Conservation (phyloP, 1,140 invertebrate genomes). For the Anoplophora glabripennis region DNA sequence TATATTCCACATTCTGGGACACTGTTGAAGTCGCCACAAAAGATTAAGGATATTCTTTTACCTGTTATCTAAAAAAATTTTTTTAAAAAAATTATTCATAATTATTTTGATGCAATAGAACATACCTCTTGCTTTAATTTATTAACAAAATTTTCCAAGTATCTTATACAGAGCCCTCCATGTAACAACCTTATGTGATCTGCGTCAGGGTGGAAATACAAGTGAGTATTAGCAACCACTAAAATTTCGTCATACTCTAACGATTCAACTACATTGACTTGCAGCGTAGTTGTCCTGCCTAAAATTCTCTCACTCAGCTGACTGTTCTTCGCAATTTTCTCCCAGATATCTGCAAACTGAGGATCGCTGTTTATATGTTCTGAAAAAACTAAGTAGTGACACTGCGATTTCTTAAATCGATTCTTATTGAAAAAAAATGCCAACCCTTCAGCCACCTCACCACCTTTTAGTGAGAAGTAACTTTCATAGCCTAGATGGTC, state of each 20-base stretch:
- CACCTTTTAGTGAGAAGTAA: conserved; percentile 68
- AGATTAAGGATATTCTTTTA: conserved; percentile 61
- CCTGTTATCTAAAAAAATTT: conserved; percentile 52
- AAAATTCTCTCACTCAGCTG: conserved; percentile 61
- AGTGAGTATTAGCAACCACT: conserved; percentile 84
- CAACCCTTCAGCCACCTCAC: conserved; percentile 73
- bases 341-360: conserved; percentile 61
- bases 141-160: conserved; percentile 56
- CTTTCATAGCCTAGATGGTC: conserved; percentile 56
- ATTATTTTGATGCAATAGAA: background rate
- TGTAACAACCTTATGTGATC: conserved; percentile 85
- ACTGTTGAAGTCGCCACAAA: conserved; percentile 88
- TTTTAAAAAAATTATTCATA: background rate
- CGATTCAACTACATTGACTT: conserved; percentile 63
- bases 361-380: conserved; percentile 55
- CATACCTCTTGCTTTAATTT: conserved; percentile 52
- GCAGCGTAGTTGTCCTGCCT: conserved; percentile 61
- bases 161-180: conserved; percentile 63
- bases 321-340: conserved; percentile 59
- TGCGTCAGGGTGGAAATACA: conserved; percentile 89
- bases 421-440: conserved; percentile 71
- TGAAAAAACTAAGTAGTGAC: conserved; percentile 43
- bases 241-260: conserved; percentile 62
- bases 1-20: conserved; percentile 78
- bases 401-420: conserved; percentile 56